Percentiles rank a stretch among this genome's conserved stretches.
Evolutionary conservation across 2,888 invertebrate species (phyloP).

Genomic region (Trilocha varians): DNA sequence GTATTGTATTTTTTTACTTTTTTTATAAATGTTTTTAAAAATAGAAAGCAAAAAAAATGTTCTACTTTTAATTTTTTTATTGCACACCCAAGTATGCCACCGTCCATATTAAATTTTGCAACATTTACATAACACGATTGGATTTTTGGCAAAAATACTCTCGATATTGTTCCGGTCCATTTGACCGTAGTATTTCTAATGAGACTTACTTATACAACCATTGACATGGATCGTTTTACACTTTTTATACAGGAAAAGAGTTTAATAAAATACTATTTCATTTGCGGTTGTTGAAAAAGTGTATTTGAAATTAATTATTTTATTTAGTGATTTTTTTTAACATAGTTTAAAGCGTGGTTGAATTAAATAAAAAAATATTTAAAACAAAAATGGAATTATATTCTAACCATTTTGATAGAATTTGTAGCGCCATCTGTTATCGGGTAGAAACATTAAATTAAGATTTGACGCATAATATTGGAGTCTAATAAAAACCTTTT

Average conservation of each 20-base stretch:
- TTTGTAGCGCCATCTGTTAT: slow-evolving; percentile 14
- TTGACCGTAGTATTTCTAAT: background rate
- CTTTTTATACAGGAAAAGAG: background rate
- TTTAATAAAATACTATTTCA: no score
- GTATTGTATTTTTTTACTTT: no score
- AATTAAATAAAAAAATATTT: no score
- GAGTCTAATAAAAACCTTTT: background rate
- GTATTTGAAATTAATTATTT: no score
- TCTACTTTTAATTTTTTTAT: no score
- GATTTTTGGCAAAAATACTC: slow-evolving; percentile 7
- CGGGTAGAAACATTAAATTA: slow-evolving; percentile 5
- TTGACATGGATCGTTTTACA: background rate
- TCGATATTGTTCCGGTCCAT: slow-evolving; percentile 5
- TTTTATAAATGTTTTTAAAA: slow-evolving; percentile 1
- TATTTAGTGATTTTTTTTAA: no score
- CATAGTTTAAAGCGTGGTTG: no score
- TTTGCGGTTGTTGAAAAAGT: no score
- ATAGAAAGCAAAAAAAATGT: no score
- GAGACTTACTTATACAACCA: background rate
- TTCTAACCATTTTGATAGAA: background rate
- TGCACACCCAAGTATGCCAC: slow-evolving; percentile 2
- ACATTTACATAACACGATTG: slow-evolving; percentile 8
- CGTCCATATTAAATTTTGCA: slow-evolving; percentile 5
- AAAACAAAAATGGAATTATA: background rate
- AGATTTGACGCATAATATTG: no score